Evolutionary conservation across 2,888 invertebrate genomes (phyloP).

Genomic region (Ceraclea dissimilis): DNA sequence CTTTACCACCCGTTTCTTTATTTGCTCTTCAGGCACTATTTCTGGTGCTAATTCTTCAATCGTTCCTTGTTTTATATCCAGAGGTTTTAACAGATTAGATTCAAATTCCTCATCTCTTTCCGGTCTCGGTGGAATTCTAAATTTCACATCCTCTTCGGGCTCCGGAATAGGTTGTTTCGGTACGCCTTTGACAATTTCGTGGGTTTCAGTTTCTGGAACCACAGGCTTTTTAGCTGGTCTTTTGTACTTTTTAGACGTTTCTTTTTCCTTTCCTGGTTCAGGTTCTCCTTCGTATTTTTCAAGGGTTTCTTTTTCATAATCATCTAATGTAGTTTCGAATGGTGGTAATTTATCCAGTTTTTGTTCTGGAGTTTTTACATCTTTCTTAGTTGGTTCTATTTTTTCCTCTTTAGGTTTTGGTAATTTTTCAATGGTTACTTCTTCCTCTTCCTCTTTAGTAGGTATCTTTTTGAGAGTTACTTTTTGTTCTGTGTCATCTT

Average conservation of each 20-base stretch:
- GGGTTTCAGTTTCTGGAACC: slow-evolving; percentile 39
- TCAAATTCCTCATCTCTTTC: slow-evolving; percentile 27
- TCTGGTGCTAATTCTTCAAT: slow-evolving; percentile 25
- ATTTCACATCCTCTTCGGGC: slow-evolving; percentile 33
- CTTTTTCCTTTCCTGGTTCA: slow-evolving; percentile 34
- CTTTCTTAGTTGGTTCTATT: slow-evolving; percentile 17
- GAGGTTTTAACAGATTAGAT: slow-evolving; percentile 27
- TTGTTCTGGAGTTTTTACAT: slow-evolving; percentile 28
- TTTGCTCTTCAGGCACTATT: slow-evolving; percentile 10
- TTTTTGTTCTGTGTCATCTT: slow-evolving; percentile 19
- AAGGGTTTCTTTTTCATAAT: slow-evolving; percentile 17
- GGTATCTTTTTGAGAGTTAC: slow-evolving; percentile 13
- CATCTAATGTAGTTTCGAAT: slow-evolving; percentile 21
- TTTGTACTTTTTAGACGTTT: slow-evolving; percentile 31
- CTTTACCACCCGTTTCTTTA: slow-evolving; percentile 35
- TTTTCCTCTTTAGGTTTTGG: slow-evolving; percentile 6
- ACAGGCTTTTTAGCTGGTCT: slow-evolving; percentile 37
- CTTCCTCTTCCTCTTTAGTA: slow-evolving; percentile 27
- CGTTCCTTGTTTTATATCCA: slow-evolving; percentile 26
- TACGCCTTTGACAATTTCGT: slow-evolving; percentile 37
- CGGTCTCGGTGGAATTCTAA: slow-evolving; percentile 31
- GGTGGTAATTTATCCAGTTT: slow-evolving; percentile 27
- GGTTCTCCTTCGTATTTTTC: slow-evolving; percentile 34
- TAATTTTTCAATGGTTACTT: background rate
- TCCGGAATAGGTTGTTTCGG: slow-evolving; percentile 32